Conservation (phyloP, 2,797 vertebrate species). For the Ptychobarbus kaznakovi region DNA sequence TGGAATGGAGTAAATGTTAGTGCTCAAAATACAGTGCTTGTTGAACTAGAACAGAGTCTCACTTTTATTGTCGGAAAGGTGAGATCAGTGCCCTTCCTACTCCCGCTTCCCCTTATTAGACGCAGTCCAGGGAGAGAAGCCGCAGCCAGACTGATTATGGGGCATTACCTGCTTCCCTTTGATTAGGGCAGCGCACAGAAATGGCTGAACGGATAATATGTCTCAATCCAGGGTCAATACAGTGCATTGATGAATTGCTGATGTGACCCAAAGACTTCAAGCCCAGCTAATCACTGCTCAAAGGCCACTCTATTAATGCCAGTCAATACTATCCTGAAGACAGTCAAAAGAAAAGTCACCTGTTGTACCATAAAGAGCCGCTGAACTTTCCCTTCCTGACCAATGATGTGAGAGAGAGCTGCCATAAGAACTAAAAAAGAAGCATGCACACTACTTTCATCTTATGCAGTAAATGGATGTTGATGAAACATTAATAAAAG, state of each 20-base stretch:
- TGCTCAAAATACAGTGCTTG: slow-evolving; percentile 47
- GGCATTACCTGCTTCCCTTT: slow-evolving; percentile 60
- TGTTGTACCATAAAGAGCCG: slow-evolving; percentile 23
- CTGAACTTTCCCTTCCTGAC: background rate
- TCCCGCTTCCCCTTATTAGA: slow-evolving; percentile 54
- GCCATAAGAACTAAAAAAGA: background rate
- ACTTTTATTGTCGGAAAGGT: slow-evolving; percentile 57
- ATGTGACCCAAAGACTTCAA: slow-evolving; percentile 45
- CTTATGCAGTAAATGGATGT: background rate
- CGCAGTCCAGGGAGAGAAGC: slow-evolving; percentile 38
- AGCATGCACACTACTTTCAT: background rate
- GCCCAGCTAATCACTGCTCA: slow-evolving; percentile 55
- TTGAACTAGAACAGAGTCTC: slow-evolving; percentile 48
- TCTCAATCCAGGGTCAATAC: slow-evolving; percentile 52
- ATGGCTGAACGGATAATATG: slow-evolving; percentile 50
- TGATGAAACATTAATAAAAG: slow-evolving; percentile 24
- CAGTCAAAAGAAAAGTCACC: slow-evolving; percentile 21
- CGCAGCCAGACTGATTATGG: slow-evolving; percentile 49
- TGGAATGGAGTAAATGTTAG: background rate
- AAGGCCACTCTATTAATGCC: slow-evolving; percentile 50
- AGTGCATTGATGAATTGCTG: slow-evolving; percentile 52
- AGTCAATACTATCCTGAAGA: slow-evolving; percentile 16
- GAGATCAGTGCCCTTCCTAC: slow-evolving; percentile 55
- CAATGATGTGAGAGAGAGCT: background rate
- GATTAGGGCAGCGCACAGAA: slow-evolving; percentile 45